phyloP scores from a whole-genome alignment of 2,888 invertebrate species.

The Hetaerina titia region DNA sequence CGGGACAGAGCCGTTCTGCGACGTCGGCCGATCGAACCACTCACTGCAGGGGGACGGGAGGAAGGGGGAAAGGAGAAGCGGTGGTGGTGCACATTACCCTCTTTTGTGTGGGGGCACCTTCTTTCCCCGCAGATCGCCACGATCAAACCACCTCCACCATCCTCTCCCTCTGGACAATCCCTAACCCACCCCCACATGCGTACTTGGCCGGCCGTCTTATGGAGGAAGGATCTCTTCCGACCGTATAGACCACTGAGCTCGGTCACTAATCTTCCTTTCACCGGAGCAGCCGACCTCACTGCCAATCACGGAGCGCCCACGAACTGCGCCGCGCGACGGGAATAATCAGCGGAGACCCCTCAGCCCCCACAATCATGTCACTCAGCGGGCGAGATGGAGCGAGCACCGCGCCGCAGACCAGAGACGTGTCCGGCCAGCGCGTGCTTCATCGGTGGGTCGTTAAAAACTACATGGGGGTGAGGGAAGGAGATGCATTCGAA shows the following conservation, averaged over 20 bases:
- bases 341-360: slow-evolving; percentile 41
- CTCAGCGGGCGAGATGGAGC: not conserved
- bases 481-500: not conserved
- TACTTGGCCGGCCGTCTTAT: not conserved
- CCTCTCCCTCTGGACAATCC: not conserved
- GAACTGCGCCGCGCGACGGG: not conserved
- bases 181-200: not conserved
- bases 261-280: slow-evolving; percentile 62
- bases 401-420: not conserved
- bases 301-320: slow-evolving; percentile 37
- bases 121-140: not conserved
- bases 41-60: not conserved
- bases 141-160: not conserved
- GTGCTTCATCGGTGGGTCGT: not conserved
- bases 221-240: not conserved
- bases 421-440: slow-evolving; percentile 1
- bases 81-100: not conserved
- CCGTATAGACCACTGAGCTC: not conserved
- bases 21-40: too few species aligned
- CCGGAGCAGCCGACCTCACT: slow-evolving; percentile 32
- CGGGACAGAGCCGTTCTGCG: too few species aligned
- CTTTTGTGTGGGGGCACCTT: not conserved
- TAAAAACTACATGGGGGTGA: not conserved
- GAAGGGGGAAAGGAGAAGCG: not conserved
- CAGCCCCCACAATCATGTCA: not conserved